A percentile compares a stretch with the other conserved stretches of the same genome.
Conservation (phyloP, 2,888 invertebrate genomes). For the Pachliopta kotzebuea region DNA sequence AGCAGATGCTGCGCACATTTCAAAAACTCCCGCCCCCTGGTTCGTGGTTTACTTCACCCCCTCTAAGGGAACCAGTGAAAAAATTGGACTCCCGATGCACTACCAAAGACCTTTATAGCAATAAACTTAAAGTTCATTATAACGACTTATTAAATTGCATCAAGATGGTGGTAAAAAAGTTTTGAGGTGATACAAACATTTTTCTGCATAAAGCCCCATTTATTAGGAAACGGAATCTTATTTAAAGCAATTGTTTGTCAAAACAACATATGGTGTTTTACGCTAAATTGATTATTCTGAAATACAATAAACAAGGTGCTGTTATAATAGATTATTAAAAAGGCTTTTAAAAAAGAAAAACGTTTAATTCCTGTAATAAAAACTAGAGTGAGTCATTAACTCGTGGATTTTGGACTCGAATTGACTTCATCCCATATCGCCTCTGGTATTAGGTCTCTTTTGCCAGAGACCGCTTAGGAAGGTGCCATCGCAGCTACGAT, state of each 20-base stretch:
- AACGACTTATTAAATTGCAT: slow-evolving; percentile 22
- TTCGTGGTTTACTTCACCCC: slow-evolving; percentile 48
- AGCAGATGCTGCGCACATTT: slow-evolving; percentile 72
- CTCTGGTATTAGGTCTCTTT: no score
- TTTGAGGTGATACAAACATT: slow-evolving; percentile 40
- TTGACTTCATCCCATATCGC: no score
- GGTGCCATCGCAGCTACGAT: no score
- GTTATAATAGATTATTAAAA: no score
- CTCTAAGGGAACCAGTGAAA: slow-evolving; percentile 68
- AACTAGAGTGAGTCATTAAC: no score
- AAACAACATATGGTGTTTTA: neutral
- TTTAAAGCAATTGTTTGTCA: slow-evolving; percentile 8
- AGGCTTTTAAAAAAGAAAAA: no score
- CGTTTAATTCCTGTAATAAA: no score
- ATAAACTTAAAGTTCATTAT: slow-evolving; percentile 35
- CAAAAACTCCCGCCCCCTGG: slow-evolving; percentile 48
- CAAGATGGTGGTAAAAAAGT: slow-evolving; percentile 22
- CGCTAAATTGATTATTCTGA: neutral
- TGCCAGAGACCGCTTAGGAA: no score
- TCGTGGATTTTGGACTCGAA: no score
- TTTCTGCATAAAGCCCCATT: slow-evolving; percentile 48
- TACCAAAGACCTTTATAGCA: slow-evolving; percentile 42
- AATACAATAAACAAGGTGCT: no score
- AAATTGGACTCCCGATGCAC: slow-evolving; percentile 49
- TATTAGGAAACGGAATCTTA: slow-evolving; percentile 42